Conservation (phyloP, 2,888 invertebrate genomes). For the Drosophila kambysellisi region DNA sequence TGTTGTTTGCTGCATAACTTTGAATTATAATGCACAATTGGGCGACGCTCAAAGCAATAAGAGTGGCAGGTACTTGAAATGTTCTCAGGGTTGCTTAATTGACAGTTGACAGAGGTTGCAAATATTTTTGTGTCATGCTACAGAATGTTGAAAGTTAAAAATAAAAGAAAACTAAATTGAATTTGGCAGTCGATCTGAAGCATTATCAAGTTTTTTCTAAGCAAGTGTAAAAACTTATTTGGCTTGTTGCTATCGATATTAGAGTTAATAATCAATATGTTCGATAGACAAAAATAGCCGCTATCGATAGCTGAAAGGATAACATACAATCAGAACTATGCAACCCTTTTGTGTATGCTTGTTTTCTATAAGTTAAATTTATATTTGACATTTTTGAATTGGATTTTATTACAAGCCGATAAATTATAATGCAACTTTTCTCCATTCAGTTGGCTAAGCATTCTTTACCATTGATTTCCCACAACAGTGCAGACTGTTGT, state of each 20-base stretch:
- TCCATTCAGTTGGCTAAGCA: background rate
- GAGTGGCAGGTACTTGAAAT: conserved; percentile 21
- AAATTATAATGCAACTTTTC: conserved; percentile 11
- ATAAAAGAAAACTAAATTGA: background rate
- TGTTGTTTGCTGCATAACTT: conserved; percentile 10
- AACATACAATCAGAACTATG: background rate
- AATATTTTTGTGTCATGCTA: conserved; percentile 12
- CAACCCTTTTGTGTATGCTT: background rate
- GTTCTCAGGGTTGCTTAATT: conserved; percentile 19
- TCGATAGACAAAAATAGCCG: background rate
- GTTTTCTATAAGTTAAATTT: background rate
- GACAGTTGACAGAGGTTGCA: conserved; percentile 16
- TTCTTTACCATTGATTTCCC: conserved; percentile 23
- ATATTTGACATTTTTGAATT: background rate
- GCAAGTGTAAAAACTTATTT: background rate
- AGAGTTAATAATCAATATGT: background rate
- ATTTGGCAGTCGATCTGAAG: background rate
- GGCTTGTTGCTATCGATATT: background rate
- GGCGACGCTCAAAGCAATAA: conserved; percentile 3
- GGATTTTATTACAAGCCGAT: background rate
- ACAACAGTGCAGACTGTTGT: conserved; percentile 20
- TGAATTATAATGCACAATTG: conserved; percentile 8
- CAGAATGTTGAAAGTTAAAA: background rate
- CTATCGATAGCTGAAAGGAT: background rate
- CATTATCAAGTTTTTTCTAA: background rate